A percentile compares a stretch with the other conserved stretches of the same genome.
phyloP scores from a whole-genome alignment of 2,888 invertebrate species.

The Tetragonisca angustula region DNA sequence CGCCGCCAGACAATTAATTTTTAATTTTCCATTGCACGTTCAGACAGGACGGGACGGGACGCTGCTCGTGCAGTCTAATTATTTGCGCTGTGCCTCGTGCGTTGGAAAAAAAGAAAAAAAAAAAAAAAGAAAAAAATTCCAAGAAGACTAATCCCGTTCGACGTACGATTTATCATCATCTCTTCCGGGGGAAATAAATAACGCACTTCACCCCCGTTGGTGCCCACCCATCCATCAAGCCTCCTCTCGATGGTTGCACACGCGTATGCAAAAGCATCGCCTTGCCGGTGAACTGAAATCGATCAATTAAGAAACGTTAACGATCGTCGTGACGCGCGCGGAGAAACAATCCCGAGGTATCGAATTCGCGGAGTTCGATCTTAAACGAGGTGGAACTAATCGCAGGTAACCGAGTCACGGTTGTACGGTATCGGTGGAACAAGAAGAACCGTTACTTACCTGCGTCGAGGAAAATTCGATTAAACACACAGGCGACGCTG shows the following conservation, averaged over 20 bases:
- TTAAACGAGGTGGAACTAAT: conserved; percentile 14
- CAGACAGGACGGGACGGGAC: not conserved
- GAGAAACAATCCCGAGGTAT: not conserved
- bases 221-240: no score
- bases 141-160: not conserved
- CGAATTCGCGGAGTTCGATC: not conserved
- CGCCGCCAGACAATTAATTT: no score
- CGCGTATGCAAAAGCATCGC: not conserved
- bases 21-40: no score
- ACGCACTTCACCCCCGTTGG: not conserved
- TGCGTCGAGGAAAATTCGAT: conserved; percentile 13
- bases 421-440: not conserved
- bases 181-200: not conserved
- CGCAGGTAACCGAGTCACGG: not conserved
- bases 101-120: not conserved
- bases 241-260: not conserved
- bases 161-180: not conserved
- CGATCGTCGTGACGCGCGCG: not conserved
- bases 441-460: not conserved
- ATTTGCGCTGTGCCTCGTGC: not conserved
- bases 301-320: not conserved
- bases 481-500: not conserved
- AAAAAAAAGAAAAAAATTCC: not conserved
- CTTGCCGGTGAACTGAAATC: not conserved
- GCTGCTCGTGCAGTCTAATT: not conserved